Evolutionary conservation across 2,888 invertebrate genomes (phyloP), one percentile per base, ranked within the genome.

Genomic region (Philereme transversata): DNA sequence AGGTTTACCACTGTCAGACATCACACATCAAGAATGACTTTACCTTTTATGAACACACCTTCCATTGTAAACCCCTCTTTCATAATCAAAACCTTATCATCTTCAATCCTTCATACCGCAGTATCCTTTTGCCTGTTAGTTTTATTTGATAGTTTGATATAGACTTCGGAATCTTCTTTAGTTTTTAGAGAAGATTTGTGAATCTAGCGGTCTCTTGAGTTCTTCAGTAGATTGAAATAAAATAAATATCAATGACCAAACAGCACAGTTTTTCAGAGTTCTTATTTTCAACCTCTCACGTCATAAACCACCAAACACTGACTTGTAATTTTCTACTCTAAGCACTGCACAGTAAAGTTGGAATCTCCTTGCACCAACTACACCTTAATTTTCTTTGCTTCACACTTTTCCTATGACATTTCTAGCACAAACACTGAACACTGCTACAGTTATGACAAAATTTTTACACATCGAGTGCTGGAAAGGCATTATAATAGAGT

Each of bases 261-360:
- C 9, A 43, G 56, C 60, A 62, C 53, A 53, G 51, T 58, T 65
- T 67, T 63, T 43, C 52, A 54, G 47, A 44, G 33, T 45, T 51
- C 36, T 62, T 64, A 51, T 52, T 40, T 62, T 62, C 69, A 71
- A 76, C 78, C 75, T 74, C 67, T 81, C 86, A 86, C 82, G 78
- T 81, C 88, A 88, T 87, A 73, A 78, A 78, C 80, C 82, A 81
- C 79, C 77, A 72, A 71, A 81, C 75, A 73, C 77, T 74, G 70
- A 76, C 76, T 79, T 79, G 71, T 80, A 79, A 82, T 82, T 88
- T 86, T 88, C 84, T 77, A 86, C 82, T 89, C 78, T 89, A 80
- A 86, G 90, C 90, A 90, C 90, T 84, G 90, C 90, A 90, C 90
- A 78, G 79, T 87, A 87, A 86, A 76, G 80, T 88, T 90, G 88